phyloP scores from a whole-genome alignment of 2,888 invertebrate genomes.

The Sthenelais limicola region DNA sequence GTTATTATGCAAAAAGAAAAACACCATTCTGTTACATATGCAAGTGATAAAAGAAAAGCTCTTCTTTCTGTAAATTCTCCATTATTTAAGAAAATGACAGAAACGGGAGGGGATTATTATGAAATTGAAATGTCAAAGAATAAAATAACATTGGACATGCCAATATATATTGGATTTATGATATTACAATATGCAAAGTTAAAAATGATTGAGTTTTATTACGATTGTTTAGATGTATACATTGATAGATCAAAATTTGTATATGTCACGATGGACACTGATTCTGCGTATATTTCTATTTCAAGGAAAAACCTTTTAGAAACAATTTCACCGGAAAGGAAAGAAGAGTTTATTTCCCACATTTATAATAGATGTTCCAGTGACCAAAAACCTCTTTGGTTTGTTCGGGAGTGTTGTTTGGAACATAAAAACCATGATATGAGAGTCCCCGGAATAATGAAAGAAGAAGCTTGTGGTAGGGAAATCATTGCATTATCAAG shows the following conservation, averaged over 20 bases:
- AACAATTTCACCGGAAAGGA: not conserved
- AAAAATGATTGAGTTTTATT: constrained; percentile 35
- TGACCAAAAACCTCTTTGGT: not conserved
- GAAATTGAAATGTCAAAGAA: constrained; percentile 13
- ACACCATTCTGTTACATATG: constrained; percentile 5
- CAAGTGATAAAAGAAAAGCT: not conserved
- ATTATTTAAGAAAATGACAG: not conserved
- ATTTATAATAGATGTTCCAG: not conserved
- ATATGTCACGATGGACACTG: constrained; percentile 35
- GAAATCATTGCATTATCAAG: too few species aligned
- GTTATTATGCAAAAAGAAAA: constrained; percentile 33
- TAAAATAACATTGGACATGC: constrained; percentile 6
- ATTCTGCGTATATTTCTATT: constrained; percentile 4
- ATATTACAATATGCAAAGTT: constrained; percentile 42
- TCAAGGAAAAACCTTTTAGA: constrained; percentile 8
- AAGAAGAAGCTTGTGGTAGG: too few species aligned
- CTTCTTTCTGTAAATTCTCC: not conserved
- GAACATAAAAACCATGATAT: constrained; percentile 3
- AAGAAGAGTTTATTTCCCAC: not conserved
- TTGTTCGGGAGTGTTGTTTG: constrained; percentile 25
- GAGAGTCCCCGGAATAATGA: constrained; percentile 33
- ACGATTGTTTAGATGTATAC: constrained; percentile 20
- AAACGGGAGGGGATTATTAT: constrained; percentile 18
- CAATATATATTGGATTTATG: constrained; percentile 41
- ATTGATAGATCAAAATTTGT: constrained; percentile 26